A percentile compares a stretch with the other conserved stretches of the same genome.
These are phyloP conservation scores for Calidris pugnax DNA, from an alignment of 2,113 vertebrate genomes.

Conservation along the genomic window DNA sequence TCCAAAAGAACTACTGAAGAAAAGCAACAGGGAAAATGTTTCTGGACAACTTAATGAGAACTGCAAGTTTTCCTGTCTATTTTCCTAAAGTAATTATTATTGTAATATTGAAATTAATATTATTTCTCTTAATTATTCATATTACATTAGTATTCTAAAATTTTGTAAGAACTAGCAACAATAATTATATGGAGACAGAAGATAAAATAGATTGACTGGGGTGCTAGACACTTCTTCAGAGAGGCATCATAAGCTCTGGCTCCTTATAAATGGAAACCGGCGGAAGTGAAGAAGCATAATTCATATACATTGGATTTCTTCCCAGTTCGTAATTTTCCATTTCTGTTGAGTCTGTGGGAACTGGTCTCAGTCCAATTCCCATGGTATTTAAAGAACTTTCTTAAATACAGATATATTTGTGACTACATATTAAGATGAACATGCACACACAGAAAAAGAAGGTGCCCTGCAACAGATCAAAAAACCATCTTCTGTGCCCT, in stretches of 20 bases:
- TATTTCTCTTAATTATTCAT: background rate
- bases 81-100: background rate
- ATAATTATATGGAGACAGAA: background rate
- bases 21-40: background rate
- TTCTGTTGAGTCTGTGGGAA: conserved; percentile 22
- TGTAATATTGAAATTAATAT: background rate
- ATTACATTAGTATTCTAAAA: background rate
- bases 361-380: background rate
- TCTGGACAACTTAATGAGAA: background rate
- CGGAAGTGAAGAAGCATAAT: background rate
- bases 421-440: background rate
- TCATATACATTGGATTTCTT: background rate
- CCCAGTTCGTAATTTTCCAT: conserved; percentile 12
- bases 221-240: background rate
- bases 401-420: background rate
- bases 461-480: background rate
- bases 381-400: background rate
- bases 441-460: background rate
- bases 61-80: background rate
- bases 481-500: background rate
- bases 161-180: background rate
- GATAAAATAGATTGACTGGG: background rate
- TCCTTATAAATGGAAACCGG: conserved; percentile 1
- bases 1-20: background rate
- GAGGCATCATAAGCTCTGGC: background rate